A percentile compares a stretch with the other conserved stretches of the same genome.
Conservation (phyloP, 2,113 vertebrate genomes). For the Piaya cayana region DNA sequence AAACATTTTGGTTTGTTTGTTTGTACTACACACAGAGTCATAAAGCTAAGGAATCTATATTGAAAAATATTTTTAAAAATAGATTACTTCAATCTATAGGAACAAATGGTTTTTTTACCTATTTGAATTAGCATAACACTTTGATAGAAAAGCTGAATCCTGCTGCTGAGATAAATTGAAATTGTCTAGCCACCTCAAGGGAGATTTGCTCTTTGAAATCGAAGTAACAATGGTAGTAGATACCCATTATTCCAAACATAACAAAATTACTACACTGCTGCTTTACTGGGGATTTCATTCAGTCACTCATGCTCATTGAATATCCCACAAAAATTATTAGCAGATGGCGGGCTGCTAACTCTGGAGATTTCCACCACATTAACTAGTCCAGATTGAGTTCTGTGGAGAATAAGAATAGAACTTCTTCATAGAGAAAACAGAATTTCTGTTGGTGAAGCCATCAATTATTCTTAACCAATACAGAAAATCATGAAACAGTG, state of each 20-base stretch:
- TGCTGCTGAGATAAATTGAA: neutral
- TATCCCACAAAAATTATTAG: neutral
- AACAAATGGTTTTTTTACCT: neutral
- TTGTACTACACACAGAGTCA: neutral
- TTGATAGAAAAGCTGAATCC: conserved; percentile 4
- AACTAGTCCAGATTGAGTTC: neutral
- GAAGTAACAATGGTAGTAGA: neutral
- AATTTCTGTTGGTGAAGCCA: neutral
- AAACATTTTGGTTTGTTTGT: neutral
- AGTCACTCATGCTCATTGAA: neutral
- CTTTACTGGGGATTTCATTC: neutral
- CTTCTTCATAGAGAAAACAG: neutral
- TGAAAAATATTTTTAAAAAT: neutral
- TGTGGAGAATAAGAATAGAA: neutral
- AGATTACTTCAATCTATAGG: neutral
- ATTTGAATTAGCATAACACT: neutral
- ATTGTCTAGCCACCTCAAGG: neutral
- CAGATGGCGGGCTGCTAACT: neutral
- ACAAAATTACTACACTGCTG: neutral
- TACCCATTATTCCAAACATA: neutral
- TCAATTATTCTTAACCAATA: neutral
- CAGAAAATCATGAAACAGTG: neutral
- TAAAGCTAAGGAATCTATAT: neutral
- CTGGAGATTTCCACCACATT: neutral
- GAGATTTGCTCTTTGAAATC: conserved; percentile 3